These are phyloP conservation scores for Papilio polytes DNA, from an alignment of 1,140 invertebrate species.

Conservation along the genomic window DNA sequence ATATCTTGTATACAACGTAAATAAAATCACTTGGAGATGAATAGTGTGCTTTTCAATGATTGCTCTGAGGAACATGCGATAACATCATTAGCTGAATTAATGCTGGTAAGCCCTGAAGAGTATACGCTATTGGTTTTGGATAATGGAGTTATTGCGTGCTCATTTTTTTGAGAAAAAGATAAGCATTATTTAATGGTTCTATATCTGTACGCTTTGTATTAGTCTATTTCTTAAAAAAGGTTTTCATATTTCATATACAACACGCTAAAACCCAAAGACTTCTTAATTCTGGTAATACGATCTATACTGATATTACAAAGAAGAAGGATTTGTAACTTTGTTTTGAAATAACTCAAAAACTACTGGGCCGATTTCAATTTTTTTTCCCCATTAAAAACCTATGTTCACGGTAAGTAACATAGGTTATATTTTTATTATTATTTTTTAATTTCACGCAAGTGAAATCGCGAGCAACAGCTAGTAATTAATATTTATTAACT, in stretches of 20 bases:
- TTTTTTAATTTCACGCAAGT: no score
- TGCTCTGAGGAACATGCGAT: not conserved
- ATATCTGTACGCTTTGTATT: not conserved
- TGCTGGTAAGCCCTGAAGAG: not conserved
- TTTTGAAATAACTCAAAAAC: no score
- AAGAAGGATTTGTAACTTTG: no score
- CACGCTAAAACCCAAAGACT: no score
- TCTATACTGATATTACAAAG: no score
- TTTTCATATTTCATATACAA: not conserved
- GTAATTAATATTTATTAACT: no score
- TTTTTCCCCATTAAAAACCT: no score
- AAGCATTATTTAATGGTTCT: not conserved
- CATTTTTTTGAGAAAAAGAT: not conserved
- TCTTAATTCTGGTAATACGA: no score
- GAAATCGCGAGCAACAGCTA: no score
- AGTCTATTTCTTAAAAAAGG: not conserved
- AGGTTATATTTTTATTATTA: no score
- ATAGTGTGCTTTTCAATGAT: constrained; percentile 18
- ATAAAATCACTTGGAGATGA: constrained; percentile 7
- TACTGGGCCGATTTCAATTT: no score
- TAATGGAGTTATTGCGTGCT: constrained; percentile 16
- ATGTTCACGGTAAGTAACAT: no score
- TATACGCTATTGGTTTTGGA: constrained; percentile 19
- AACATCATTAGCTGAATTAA: constrained; percentile 1
- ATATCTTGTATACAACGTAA: not conserved